Conservation (phyloP, 92 coral and sea anemone species). For the Porites divaricata region DNA sequence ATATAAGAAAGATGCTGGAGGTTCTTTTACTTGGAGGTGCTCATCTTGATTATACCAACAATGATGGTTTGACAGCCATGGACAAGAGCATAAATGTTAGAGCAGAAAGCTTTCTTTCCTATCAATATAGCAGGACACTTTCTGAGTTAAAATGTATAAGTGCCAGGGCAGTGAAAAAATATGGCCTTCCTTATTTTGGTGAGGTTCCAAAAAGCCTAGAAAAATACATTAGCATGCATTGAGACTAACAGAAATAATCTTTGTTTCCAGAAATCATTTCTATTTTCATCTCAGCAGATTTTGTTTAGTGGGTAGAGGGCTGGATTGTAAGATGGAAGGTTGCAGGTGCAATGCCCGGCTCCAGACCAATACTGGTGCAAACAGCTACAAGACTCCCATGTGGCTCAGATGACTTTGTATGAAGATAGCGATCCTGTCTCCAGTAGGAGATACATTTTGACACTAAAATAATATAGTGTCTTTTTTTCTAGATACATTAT, state of each 20-base stretch:
- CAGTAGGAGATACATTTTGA: too few species aligned
- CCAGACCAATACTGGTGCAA: too few species aligned
- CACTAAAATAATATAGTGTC: too few species aligned
- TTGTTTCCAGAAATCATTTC: too few species aligned
- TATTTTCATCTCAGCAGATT: too few species aligned
- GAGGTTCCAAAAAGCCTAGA: slow-evolving; percentile 72
- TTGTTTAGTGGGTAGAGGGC: too few species aligned
- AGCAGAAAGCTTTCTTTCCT: slow-evolving; percentile 35
- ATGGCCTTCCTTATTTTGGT: slow-evolving; percentile 54
- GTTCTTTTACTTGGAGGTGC: slow-evolving; percentile 51
- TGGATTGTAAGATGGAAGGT: too few species aligned
- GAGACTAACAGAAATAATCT: not conserved
- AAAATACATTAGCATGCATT: not conserved
- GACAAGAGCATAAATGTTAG: slow-evolving; percentile 54
- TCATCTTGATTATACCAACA: slow-evolving; percentile 59
- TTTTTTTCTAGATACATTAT: too few species aligned
- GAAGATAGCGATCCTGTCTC: too few species aligned
- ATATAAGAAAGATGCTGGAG: slow-evolving; percentile 43
- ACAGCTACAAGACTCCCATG: too few species aligned
- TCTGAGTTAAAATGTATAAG: slow-evolving; percentile 63
- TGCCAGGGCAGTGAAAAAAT: slow-evolving; percentile 60
- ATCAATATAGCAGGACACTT: not conserved
- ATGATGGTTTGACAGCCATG: slow-evolving; percentile 52
- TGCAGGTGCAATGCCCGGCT: too few species aligned
- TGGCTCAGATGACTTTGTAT: too few species aligned